Evolutionary conservation across 2,888 invertebrate genomes (phyloP), one percentile per base, ranked within the genome.

Genomic region (Allacma fusca): DNA sequence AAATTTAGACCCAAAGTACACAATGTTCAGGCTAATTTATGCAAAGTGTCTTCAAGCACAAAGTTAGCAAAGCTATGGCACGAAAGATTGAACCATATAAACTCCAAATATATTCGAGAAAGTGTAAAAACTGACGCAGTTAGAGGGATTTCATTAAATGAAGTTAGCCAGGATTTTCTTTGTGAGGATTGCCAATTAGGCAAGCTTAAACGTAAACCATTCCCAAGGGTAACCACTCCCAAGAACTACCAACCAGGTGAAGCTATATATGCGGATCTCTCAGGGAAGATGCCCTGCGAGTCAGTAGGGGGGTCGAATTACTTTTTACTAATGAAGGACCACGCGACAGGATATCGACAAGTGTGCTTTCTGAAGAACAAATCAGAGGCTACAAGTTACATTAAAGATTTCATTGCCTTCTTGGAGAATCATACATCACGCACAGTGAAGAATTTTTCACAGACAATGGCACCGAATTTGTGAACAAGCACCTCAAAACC

Each of bases 401-500:
- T 78, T 1, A 65, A 40, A 19, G 71, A 72, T 0, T 77, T 70
- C 43, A 68, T 79, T 13, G n/a, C 24, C 0, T 69, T 78, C 4
- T 26, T 81, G n/a, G 72, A 80, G 24, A 80, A 29, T 1, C 77
- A 79, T 21, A 79, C 76, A 2, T 77, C 78, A 2, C 78, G 62
- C 28, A 59, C 34, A 21, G 77, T 81, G 16, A 79, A 77, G 57
- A 16, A 2, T 65, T 80, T 0, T 21, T 70, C 13, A 28, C 73
- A 0, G 80, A 82, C 57, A 57, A 75, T 13, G 81, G 79, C 5
- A 68, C 28, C 7, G 80, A 80, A 43, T 82, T 80, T 73, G 67
- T 71, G 0, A 74, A 67, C 44, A 23, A 67, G 1, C 73, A 81
- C n/a, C 83, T 86, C 34, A 79, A 83, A 7, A 59, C 78, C 1